A percentile compares a stretch with the other conserved stretches of the same genome.
phyloP scores from a whole-genome alignment of 2,888 invertebrate genomes.

The Trissolcus japonicus region DNA sequence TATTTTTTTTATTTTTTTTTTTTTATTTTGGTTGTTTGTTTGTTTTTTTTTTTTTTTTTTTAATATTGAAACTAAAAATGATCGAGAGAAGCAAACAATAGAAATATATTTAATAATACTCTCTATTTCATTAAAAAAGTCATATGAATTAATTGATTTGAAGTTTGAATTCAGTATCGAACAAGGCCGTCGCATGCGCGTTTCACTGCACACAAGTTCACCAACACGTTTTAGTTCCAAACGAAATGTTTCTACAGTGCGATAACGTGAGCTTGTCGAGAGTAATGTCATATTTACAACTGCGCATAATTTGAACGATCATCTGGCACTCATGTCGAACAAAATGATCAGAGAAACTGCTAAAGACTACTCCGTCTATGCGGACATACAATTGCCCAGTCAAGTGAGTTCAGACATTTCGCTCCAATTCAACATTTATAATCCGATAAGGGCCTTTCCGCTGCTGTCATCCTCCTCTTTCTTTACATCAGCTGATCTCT shows the following conservation, averaged over 20 bases:
- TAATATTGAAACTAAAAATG: no score
- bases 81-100: no score
- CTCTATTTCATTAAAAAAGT: no score
- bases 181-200: background rate
- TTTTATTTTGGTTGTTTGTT: no score
- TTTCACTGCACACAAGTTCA: slow-evolving; percentile 1
- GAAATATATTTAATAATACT: no score
- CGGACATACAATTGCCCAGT: slow-evolving; percentile 66
- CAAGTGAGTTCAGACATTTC: slow-evolving; percentile 62
- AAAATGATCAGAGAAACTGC: slow-evolving; percentile 69
- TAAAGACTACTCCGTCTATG: slow-evolving; percentile 69
- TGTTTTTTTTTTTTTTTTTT: no score
- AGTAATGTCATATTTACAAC: slow-evolving; percentile 1
- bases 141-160: background rate
- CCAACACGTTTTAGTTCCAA: slow-evolving; percentile 3
- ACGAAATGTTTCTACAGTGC: slow-evolving; percentile 8
- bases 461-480: background rate
- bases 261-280: background rate
- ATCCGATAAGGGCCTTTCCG: background rate
- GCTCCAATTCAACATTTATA: background rate
- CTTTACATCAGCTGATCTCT: background rate
- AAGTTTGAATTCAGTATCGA: background rate
- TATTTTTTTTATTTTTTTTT: no score
- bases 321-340: slow-evolving; percentile 3
- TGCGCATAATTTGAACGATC: slow-evolving; percentile 11